Evolutionary conservation across 2,888 invertebrate genomes (phyloP), one percentile per base, ranked within the genome.

Genomic region (Hylaea fasciaria): DNA sequence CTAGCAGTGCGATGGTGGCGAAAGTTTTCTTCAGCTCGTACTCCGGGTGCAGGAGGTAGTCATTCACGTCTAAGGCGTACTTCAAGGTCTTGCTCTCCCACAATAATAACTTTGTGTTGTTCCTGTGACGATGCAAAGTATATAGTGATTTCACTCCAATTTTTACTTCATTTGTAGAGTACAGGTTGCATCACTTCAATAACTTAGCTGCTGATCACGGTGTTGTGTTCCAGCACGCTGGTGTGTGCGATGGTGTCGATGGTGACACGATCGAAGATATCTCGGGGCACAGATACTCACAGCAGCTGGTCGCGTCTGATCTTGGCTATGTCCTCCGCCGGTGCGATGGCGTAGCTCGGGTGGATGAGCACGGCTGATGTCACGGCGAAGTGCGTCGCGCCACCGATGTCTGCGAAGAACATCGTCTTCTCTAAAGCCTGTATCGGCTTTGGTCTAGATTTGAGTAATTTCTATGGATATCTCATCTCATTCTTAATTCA

Each of bases 301-400:
- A 16, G 14, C 28, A 85, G 45, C 22, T 69, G 66, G 0, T 73
- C 66, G 0, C 64, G 72, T 0, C 57, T 58, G 58, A 87, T 83
- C 64, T 74, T 77, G n/a, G 77, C 74, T 4, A 87, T 81, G 58
- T 87, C 87, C 12, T 84, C 83, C 0, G 87, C 87, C 0, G 85
- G 62, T 0, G 87, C 83, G 37, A 87, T 69, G 7, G 74, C 85
- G 39, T 78, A 86, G 0, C 55, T 67, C 0, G 85, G 85, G 16
- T 87, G 87, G 2, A 87, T 70, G 0, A 87, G 77, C 0, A 87
- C 70, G 0, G 73, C 86, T 0, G 72, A 66, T 0, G 87, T 85
- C 0, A 87, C 70, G 0, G 86, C 87, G 43, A 73, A 84, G 13
- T 73, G 72, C 0, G 54, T 52, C 35, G 71, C 68, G 0, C 77